Base-by-base conservation (phyloP, 2,113 vertebrate genomes). In the Actenoides lindsayi region DNA sequence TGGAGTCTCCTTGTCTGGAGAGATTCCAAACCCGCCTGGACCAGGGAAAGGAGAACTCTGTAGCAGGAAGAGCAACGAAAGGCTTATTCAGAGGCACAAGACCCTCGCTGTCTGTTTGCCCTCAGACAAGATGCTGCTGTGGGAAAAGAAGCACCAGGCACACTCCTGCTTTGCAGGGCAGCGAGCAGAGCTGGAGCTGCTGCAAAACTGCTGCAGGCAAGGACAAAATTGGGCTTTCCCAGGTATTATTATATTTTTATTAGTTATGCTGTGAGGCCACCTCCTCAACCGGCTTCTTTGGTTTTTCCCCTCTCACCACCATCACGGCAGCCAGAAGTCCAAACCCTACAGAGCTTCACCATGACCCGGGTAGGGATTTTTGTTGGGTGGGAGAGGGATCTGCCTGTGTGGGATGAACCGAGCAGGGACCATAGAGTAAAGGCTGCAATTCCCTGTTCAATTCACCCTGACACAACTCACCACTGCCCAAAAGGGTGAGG, bases 41-140 rank as follows among this genome's bases (percentile, higher is more conserved):
- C 28, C 63, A 76, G 31, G 41, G 63, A 89, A 95, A 95, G 78
- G 53, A 84, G 90, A 96, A 94, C 65, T 77, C 48, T 63, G 35
- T 54, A 67, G 46, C 0, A 3, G 67, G 71, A 96, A 93, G 42
- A 90, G 76, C 46, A 78, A 51, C 0, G 2, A 9, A n/a, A 78
- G 87, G 56, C 78, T 94, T 94, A 94, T 91, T 95, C 91, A 94
- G 91, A 75, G 27, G 76, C 91, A 93, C 75, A 64, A 86, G 92
- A 64, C 2, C 0, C 54, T 83, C 0, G 0, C 41, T 59, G 67
- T 9, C 51, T 33, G 19, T n/a, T 81, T 50, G 33, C 73, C 85
- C 46, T 27, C 46, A 67, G 90, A 91, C n/a, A 46, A 85, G 63
- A 57, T 19, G 33, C 35, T 71, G 74, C 12, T 5, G 39, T 0